A percentile compares a stretch with the other conserved stretches of the same genome.
Conservation (phyloP, 2,797 vertebrate genomes). For the Acipenser ruthenus region DNA sequence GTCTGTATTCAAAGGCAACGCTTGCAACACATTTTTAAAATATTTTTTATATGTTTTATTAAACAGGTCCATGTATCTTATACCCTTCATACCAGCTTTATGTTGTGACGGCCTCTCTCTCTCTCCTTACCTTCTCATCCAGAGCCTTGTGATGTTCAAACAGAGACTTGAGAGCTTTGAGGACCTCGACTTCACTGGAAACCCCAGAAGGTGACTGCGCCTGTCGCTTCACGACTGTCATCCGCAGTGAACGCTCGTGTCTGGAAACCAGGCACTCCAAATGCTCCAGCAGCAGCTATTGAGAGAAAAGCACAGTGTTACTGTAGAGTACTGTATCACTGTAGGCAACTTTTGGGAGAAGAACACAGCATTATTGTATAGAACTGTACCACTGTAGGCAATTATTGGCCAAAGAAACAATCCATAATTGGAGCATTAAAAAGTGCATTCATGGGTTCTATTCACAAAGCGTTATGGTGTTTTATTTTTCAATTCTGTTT, state of each 20-base stretch:
- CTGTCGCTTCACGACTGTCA: conserved; percentile 97
- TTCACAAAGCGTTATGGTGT: too few relatives aligned
- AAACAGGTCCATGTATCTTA: neutral
- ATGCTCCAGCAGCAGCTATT: conserved; percentile 89
- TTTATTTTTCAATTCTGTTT: too few relatives aligned
- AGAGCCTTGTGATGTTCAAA: conserved; percentile 98
- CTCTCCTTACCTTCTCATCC: conserved; percentile 84
- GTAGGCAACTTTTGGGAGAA: too few relatives aligned
- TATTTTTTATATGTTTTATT: neutral
- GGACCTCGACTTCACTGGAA: conserved; percentile 97
- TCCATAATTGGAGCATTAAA: too few relatives aligned
- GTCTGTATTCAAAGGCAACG: too few relatives aligned
- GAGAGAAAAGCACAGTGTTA: conserved; percentile 4
- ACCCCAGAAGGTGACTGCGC: conserved; percentile 96
- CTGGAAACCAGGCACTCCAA: conserved; percentile 97
- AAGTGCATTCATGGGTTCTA: too few relatives aligned
- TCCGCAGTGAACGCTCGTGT: conserved; percentile 91
- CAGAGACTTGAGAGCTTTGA: conserved; percentile 96
- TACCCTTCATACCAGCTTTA: neutral
- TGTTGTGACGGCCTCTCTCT: neutral
- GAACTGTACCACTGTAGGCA: too few relatives aligned
- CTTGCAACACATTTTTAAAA: too few relatives aligned
- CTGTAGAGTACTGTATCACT: too few relatives aligned
- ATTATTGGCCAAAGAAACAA: too few relatives aligned
- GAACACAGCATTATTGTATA: too few relatives aligned